Base-by-base conservation (phyloP, 2,113 vertebrate species). In the Tychaedon coryphoeus region DNA sequence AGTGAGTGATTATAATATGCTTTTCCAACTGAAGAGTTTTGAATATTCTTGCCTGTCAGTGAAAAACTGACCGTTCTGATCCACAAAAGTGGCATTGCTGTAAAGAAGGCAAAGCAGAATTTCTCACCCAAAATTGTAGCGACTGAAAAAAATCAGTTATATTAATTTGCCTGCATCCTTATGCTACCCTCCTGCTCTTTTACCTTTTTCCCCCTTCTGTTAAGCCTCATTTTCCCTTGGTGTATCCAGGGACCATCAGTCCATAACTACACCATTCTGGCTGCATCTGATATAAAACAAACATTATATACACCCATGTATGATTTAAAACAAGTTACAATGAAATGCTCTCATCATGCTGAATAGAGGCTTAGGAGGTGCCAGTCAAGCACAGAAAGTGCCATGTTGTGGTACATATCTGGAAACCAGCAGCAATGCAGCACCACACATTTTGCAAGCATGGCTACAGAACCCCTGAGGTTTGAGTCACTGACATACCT, bases 61-160 rank as follows among this genome's bases (percentile, higher is more conserved):
- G 74, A 92, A 96, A 89, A 45, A 17, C 43, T 91, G 75, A 81
- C 74, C 84, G 70, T 91, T 94, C 58, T 33, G 83, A 57, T 56
- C 48, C 62, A 74, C 10, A 48, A 25, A 93, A 92, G 23, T 73
- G 24, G 8, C 56, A 43, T 60, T 88, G 22, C 62, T 86, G 9
- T 36, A 70, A 85, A 89, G 62, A 54, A n/a, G 20, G 18, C n/a
- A 84, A 66, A 38, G 24, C 45, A 71, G 71, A 89, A 84, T 70
- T 70, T 91, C 76, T 94, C 47, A 86, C 28, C 5, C 20, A 50
- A 36, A 73, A 75, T 40, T 70, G 53, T 23, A 67, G 66, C 0
- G 0, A 78, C 19, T 75, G 61, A 77, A 93, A 87, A 50, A 69
- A 74, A 31, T 36, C 19, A 15, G 23, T 64, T 86, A 8, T 33